A percentile compares a stretch with the other conserved stretches of the same genome.
phyloP scores from a whole-genome alignment of 2,797 vertebrate species.

The Argentina silus region DNA sequence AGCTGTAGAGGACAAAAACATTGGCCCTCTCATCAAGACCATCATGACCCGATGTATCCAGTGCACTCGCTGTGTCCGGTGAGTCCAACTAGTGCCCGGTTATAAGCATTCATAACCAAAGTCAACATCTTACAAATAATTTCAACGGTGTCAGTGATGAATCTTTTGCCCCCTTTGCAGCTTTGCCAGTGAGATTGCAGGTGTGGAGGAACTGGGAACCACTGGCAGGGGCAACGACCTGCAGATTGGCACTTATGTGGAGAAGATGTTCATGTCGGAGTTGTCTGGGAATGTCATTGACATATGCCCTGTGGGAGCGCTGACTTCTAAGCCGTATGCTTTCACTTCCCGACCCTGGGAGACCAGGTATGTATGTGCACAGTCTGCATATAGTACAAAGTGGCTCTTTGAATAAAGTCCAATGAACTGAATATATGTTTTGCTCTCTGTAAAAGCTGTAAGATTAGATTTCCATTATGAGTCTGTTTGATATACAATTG shows the following conservation, averaged over 20 bases:
- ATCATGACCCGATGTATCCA: slow-evolving; percentile 99
- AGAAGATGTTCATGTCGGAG: slow-evolving; percentile 94
- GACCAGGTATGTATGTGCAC: slow-evolving; percentile 78
- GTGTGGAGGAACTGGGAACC: slow-evolving; percentile 89
- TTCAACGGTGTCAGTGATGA: background rate
- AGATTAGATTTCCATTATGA: background rate
- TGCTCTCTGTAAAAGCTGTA: no score
- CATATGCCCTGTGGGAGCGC: slow-evolving; percentile 89
- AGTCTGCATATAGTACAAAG: background rate
- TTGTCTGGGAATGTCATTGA: slow-evolving; percentile 92
- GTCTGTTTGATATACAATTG: background rate
- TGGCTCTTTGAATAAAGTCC: no score
- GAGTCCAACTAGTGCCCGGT: slow-evolving; percentile 14
- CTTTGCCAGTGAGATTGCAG: slow-evolving; percentile 91
- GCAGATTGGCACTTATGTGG: slow-evolving; percentile 89
- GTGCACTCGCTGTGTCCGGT: slow-evolving; percentile 97
- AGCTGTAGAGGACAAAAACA: slow-evolving; percentile 98
- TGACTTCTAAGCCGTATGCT: slow-evolving; percentile 91
- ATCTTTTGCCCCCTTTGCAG: slow-evolving; percentile 58
- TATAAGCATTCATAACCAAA: background rate
- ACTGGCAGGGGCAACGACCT: slow-evolving; percentile 90
- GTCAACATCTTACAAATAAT: background rate
- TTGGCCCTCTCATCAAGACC: slow-evolving; percentile 95
- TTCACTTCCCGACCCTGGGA: slow-evolving; percentile 91
- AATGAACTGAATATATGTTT: background rate